phyloP scores from a whole-genome alignment of 2,113 vertebrate genomes.

The Grammomys surdaster region DNA sequence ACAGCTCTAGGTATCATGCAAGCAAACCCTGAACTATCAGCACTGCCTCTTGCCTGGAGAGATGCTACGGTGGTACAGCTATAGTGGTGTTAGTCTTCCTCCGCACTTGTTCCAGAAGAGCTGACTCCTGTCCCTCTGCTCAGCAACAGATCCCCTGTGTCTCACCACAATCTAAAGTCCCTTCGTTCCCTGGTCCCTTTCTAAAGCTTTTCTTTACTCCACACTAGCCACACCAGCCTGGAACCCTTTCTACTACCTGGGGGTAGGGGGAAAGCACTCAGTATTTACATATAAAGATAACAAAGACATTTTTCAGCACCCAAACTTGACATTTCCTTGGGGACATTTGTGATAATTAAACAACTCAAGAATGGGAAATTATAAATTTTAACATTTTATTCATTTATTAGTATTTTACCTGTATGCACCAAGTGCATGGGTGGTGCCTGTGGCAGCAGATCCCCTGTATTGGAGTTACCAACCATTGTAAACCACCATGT shows the following conservation, averaged over 20 bases:
- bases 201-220: background rate
- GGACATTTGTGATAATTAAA: background rate
- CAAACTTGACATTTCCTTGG: background rate
- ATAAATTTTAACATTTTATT: background rate
- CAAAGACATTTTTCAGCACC: background rate
- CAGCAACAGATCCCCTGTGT: background rate
- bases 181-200: background rate
- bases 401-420: background rate
- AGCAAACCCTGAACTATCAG: background rate
- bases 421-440: background rate
- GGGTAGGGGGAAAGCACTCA: accelerated
- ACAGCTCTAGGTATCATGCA: background rate
- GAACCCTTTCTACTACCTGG: background rate
- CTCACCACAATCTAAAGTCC: background rate
- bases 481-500: background rate
- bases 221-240: background rate
- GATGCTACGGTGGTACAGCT: background rate
- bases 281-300: background rate
- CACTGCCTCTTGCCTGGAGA: background rate
- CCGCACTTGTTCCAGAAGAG: background rate
- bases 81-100: background rate
- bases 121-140: background rate
- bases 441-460: background rate
- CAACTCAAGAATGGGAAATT: background rate
- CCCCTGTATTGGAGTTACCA: background rate